A percentile compares a stretch with the other conserved stretches of the same genome.
Evolutionary conservation across 2,888 invertebrate genomes (phyloP).

Genomic region (Smittia sp.): DNA sequence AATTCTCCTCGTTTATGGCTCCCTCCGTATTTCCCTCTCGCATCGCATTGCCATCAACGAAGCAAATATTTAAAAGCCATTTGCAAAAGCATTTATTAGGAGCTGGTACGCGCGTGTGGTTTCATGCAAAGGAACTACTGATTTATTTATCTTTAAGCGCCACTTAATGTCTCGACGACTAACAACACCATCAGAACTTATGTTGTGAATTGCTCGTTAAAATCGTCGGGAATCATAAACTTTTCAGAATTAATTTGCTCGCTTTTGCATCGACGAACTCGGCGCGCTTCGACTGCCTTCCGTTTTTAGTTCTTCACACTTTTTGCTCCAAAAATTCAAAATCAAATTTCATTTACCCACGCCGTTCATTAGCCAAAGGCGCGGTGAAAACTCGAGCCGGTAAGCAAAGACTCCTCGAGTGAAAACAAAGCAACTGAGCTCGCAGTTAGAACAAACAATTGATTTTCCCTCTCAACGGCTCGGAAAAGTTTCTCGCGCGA

Average conservation of each 20-base stretch:
- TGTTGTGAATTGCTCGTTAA: background rate
- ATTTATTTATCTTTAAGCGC: conserved; percentile 14
- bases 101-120: background rate
- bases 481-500: conserved; percentile 14
- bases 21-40: background rate
- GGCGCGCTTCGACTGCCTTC: background rate
- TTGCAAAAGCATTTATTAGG: background rate
- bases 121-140: background rate
- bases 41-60: background rate
- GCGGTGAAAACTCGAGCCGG: background rate
- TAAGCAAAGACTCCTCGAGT: background rate
- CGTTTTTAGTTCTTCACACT: background rate
- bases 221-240: background rate
- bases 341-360: background rate
- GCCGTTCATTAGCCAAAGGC: background rate
- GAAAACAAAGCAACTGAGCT: background rate
- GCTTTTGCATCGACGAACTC: background rate
- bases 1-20: conserved; percentile 1
- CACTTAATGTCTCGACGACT: conserved; percentile 5
- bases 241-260: conserved; percentile 18
- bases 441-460: conserved; percentile 6
- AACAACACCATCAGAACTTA: conserved; percentile 5
- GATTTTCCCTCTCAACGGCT: background rate
- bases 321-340: background rate
- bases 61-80: conserved; percentile 1